A percentile compares a stretch with the other conserved stretches of the same genome.
phyloP scores from a whole-genome alignment of 1,140 invertebrate species.

The Heliconius hermathena region DNA sequence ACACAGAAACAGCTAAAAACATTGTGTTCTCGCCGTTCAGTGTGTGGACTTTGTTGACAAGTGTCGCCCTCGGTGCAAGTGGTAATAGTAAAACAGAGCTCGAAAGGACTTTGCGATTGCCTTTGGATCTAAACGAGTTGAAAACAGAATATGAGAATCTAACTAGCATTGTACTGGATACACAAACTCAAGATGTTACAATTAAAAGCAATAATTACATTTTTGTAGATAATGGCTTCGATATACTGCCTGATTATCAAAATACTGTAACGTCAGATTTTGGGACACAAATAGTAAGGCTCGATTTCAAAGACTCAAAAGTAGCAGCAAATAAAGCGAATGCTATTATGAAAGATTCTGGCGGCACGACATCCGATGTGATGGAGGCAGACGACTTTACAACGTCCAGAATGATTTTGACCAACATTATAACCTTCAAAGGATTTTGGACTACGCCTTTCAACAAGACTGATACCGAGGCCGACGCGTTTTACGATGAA shows the following conservation, averaged over 20 bases:
- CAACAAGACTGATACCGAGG: conserved; percentile 83
- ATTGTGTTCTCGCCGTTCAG: conserved; percentile 75
- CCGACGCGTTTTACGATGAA: conserved; percentile 83
- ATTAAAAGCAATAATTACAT: conserved; percentile 68
- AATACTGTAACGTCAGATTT: conserved; percentile 64
- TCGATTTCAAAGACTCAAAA: conserved; percentile 40
- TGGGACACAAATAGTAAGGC: background rate
- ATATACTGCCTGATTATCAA: conserved; percentile 36
- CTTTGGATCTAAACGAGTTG: conserved; percentile 49
- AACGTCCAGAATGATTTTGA: conserved; percentile 85
- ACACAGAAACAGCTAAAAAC: conserved; percentile 57
- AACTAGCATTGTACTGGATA: conserved; percentile 53
- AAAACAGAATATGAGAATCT: conserved; percentile 60
- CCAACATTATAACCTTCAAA: conserved; percentile 92
- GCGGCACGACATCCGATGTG: conserved; percentile 62
- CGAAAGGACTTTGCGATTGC: conserved; percentile 58
- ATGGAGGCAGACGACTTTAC: conserved; percentile 77
- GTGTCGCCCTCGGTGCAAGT: conserved; percentile 60
- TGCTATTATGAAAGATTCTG: conserved; percentile 31
- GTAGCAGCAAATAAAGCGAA: conserved; percentile 20
- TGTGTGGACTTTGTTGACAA: conserved; percentile 72
- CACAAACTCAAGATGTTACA: conserved; percentile 53
- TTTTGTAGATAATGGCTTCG: conserved; percentile 66
- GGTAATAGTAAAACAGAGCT: conserved; percentile 47
- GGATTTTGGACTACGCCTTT: conserved; percentile 89